These are phyloP conservation scores for Drosophila funebris DNA, from an alignment of 1,140 invertebrate genomes.

Conservation along the genomic window DNA sequence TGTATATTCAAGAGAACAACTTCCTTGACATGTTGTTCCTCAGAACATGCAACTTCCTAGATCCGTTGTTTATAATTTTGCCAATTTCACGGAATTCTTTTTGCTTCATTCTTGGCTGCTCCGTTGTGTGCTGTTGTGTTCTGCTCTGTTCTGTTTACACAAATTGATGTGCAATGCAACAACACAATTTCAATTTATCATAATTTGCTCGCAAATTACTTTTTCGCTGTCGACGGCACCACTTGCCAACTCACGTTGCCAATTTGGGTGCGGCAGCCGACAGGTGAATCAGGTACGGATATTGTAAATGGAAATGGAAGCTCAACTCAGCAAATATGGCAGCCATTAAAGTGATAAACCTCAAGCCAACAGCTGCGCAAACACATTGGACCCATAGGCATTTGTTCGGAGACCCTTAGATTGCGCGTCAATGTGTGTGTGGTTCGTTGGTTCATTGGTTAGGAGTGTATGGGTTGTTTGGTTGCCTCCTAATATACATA, in stretches of 20 bases:
- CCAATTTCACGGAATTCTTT: not conserved
- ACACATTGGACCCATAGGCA: constrained; percentile 40
- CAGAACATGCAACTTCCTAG: constrained; percentile 9
- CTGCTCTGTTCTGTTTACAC: constrained; percentile 6
- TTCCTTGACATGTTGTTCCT: not conserved
- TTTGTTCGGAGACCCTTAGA: not conserved
- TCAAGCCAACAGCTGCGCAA: constrained; percentile 43
- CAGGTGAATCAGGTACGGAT: constrained; percentile 20
- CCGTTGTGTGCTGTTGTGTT: not conserved
- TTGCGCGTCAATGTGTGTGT: too few species aligned
- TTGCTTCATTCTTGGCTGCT: not conserved
- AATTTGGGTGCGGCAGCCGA: constrained; percentile 43
- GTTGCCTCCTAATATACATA: constrained; percentile 1
- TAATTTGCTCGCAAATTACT: constrained; percentile 77
- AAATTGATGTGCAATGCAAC: constrained; percentile 35
- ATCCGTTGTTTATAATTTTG: constrained; percentile 12
- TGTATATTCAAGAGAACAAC: not conserved
- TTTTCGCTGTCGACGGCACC: constrained; percentile 11
- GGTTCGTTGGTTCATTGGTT: too few species aligned
- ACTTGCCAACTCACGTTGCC: constrained; percentile 67
- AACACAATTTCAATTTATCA: constrained; percentile 69
- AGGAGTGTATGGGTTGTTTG: not conserved
- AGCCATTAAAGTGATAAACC: constrained; percentile 76
- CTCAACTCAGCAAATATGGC: constrained; percentile 61
- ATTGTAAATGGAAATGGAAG: constrained; percentile 35